These are phyloP conservation scores for Elaphurus davidianus DNA, from an alignment of 2,113 vertebrate species.

Conservation along the genomic window DNA sequence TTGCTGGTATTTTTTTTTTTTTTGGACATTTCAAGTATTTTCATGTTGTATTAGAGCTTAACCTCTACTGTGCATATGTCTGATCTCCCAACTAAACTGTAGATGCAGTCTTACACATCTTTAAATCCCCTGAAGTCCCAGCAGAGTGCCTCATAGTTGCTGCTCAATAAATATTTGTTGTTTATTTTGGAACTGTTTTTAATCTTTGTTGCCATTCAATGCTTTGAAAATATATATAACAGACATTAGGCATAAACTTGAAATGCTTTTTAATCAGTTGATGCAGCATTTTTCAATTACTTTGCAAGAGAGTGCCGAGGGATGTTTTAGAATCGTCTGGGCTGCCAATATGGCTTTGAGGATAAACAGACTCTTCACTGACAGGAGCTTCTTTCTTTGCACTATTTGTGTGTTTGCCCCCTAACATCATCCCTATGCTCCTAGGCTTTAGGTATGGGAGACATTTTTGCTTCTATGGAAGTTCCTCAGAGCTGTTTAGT, in stretches of 20 bases:
- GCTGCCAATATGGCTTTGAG: neutral
- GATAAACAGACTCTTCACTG: neutral
- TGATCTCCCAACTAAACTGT: conserved; percentile 41
- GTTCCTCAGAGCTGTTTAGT: neutral
- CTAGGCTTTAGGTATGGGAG: neutral
- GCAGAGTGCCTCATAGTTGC: neutral
- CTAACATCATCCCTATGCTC: neutral
- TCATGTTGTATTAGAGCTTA: conserved; percentile 38
- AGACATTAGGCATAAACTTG: conserved; percentile 39
- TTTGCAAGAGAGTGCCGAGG: conserved; percentile 28
- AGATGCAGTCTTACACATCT: neutral
- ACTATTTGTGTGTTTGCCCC: neutral
- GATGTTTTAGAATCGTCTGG: conserved; percentile 6
- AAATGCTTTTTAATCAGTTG: conserved; percentile 36
- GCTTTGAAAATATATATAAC: conserved; percentile 35
- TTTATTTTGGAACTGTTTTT: conserved; percentile 45
- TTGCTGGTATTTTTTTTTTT: neutral
- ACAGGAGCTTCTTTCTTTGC: neutral
- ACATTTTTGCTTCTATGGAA: neutral
- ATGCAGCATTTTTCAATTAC: conserved; percentile 47
- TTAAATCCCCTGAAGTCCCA: neutral
- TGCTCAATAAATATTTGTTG: conserved; percentile 53
- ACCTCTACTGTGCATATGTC: neutral
- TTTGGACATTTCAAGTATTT: conserved; percentile 47
- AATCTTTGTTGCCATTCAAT: neutral